Conservation (phyloP, 2,113 vertebrate species). For the Pica pica region DNA sequence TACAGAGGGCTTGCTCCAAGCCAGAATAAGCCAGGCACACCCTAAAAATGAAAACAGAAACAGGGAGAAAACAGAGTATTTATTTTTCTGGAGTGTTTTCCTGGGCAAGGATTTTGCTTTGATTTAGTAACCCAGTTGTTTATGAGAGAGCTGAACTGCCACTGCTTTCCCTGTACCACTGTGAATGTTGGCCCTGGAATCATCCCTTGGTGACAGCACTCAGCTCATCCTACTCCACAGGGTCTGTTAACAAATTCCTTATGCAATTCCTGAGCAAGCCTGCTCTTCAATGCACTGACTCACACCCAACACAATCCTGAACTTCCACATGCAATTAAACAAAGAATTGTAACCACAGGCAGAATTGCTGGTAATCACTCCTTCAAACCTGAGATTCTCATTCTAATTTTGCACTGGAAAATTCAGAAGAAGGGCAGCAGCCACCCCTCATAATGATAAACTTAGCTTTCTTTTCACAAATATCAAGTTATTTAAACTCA, state of each 20-base stretch:
- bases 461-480: not conserved
- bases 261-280: not conserved
- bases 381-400: not conserved
- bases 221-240: not conserved
- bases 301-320: rapidly evolving
- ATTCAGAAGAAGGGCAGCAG: not conserved
- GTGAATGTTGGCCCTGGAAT: not conserved
- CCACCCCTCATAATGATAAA: not conserved
- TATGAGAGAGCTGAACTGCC: not conserved
- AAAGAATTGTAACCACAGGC: not conserved
- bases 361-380: not conserved
- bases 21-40: not conserved
- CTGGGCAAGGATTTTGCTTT: not conserved
- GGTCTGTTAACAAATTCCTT: not conserved
- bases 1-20: not conserved
- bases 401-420: not conserved
- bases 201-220: not conserved
- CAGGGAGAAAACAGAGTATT: not conserved
- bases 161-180: not conserved
- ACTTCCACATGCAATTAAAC: not conserved
- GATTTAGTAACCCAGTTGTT: not conserved
- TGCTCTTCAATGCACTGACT: not conserved
- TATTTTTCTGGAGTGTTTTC: not conserved
- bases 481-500: not conserved
- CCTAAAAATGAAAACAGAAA: not conserved